phyloP scores from a whole-genome alignment of 2,888 invertebrate species.

The Drosophila nr. fundita region DNA sequence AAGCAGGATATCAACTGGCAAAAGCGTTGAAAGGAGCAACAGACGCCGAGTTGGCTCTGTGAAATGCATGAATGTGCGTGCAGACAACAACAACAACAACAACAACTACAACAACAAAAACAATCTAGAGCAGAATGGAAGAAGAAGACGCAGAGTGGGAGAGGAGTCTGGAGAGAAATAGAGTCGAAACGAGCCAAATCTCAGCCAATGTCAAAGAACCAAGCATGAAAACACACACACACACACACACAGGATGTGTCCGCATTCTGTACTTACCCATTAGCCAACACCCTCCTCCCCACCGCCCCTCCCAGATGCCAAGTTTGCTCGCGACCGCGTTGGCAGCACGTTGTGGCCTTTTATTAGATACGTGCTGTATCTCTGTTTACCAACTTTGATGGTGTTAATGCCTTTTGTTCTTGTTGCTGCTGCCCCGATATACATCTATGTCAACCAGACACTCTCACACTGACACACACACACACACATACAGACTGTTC shows the following conservation, averaged over 20 bases:
- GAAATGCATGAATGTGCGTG: conserved; percentile 51
- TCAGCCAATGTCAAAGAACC: conserved; percentile 68
- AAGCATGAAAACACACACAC: conserved; percentile 27
- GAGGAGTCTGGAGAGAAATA: background rate
- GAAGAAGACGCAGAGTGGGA: background rate
- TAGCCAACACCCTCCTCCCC: background rate
- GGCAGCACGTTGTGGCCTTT: conserved; percentile 80
- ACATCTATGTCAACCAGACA: conserved; percentile 60
- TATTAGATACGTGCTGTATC: conserved; percentile 85
- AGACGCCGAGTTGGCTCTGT: conserved; percentile 18
- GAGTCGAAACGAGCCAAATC: conserved; percentile 46
- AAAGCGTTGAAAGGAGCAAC: conserved; percentile 71
- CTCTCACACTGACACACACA: conserved; percentile 17
- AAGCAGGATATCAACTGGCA: conserved; percentile 82
- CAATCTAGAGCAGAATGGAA: background rate
- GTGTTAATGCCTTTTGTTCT: conserved; percentile 73
- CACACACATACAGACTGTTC: conserved; percentile 16
- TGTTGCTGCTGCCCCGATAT: conserved; percentile 45
- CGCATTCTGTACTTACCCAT: conserved; percentile 36
- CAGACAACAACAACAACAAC: conserved; percentile 30
- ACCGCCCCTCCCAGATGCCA: background rate
- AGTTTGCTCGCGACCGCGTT: conserved; percentile 56
- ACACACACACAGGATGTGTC: conserved; percentile 21
- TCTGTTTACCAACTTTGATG: conserved; percentile 81
- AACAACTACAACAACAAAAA: background rate